These are phyloP conservation scores for Ichneumoninae sp. DNA, from an alignment of 2,888 invertebrate species.

Conservation along the genomic window DNA sequence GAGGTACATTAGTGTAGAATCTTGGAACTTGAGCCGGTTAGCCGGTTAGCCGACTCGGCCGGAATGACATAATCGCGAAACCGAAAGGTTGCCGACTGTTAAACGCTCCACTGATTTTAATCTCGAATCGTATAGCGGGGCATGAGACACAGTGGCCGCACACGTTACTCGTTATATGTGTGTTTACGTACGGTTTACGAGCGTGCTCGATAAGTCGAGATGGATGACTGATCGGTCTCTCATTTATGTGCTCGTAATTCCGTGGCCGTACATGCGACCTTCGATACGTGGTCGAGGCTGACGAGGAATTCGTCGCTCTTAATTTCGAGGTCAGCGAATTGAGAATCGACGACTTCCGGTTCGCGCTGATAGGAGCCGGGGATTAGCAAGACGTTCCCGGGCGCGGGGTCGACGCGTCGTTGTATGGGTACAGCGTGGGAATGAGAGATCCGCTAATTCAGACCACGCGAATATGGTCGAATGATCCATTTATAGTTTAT, in stretches of 20 bases:
- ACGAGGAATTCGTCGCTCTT: conserved; percentile 27
- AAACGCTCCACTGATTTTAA: conserved; percentile 61
- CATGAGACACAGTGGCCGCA: background rate
- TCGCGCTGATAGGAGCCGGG: background rate
- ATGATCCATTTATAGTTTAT: no score
- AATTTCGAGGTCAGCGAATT: conserved; percentile 41
- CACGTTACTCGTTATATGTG: conserved; percentile 5
- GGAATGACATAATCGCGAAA: conserved; percentile 54
- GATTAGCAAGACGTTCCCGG: conserved; percentile 5
- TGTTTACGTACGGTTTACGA: conserved; percentile 13
- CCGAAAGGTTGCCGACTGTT: conserved; percentile 40
- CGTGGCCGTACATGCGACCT: conserved; percentile 23
- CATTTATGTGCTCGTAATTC: conserved; percentile 29
- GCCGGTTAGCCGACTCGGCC: conserved; percentile 43
- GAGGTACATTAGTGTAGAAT: background rate
- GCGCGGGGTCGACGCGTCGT: background rate
- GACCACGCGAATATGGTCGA: no score
- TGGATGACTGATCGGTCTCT: conserved; percentile 33
- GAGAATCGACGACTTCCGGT: conserved; percentile 45
- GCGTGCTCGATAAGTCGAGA: conserved; percentile 27
- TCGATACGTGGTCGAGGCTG: conserved; percentile 25
- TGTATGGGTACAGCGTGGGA: background rate
- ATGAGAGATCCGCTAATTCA: background rate
- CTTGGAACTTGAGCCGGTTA: background rate
- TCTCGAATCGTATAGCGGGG: conserved; percentile 29